Conservation (phyloP, 1,140 invertebrate species). For the Papilio polyxenes region DNA sequence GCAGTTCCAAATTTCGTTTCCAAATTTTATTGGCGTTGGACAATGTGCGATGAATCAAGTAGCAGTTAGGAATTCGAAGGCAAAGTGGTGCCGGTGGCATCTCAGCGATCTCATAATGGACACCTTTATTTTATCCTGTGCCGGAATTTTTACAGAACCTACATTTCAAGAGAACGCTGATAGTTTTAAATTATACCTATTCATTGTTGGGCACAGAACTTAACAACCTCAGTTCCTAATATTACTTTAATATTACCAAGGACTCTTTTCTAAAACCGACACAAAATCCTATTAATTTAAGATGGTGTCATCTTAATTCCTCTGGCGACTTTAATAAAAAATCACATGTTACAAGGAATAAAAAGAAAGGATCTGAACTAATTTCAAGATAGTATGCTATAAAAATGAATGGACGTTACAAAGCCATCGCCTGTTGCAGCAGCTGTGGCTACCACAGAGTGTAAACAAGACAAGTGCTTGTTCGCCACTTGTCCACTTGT, state of each 20-base stretch:
- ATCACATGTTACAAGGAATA: background rate
- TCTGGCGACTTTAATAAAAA: background rate
- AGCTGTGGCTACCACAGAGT: background rate
- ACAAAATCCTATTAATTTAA: background rate
- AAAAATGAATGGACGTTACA: background rate
- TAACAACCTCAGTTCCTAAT: no score
- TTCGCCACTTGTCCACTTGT: background rate
- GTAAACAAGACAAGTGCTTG: conserved; percentile 17
- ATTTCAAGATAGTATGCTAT: background rate
- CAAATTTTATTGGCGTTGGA: conserved; percentile 2
- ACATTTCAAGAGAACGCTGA: background rate
- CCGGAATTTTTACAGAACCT: background rate
- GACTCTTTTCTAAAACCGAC: background rate
- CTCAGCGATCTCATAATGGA: conserved; percentile 10
- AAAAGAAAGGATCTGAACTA: background rate
- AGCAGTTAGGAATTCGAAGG: conserved; percentile 15
- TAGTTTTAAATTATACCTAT: background rate
- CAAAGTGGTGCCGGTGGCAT: conserved; percentile 25
- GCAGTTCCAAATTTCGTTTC: background rate
- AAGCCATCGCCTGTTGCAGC: background rate
- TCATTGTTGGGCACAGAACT: background rate
- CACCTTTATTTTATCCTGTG: background rate
- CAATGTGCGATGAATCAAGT: conserved; percentile 19
- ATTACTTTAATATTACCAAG: no score
- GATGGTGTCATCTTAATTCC: background rate